Evolutionary conservation across 2,797 vertebrate species (phyloP).

Genomic region (Enteromius anoplus): DNA sequence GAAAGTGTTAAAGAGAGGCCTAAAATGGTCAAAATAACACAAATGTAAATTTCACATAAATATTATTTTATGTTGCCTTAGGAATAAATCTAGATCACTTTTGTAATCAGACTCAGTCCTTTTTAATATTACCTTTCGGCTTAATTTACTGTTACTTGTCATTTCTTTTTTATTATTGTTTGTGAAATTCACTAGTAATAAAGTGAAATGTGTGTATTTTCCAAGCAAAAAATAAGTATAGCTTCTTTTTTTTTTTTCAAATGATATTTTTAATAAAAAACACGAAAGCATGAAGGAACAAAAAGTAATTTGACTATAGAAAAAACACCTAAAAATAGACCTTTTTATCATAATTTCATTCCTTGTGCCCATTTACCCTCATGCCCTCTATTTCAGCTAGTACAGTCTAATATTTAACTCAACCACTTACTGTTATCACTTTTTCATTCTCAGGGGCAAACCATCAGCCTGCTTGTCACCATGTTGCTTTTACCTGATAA

Average conservation of each 20-base stretch:
- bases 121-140: background rate
- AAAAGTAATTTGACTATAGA: background rate
- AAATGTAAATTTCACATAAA: background rate
- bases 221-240: background rate
- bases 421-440: conserved; percentile 44
- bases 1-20: background rate
- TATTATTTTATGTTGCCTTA: background rate
- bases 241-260: background rate
- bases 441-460: conserved; percentile 44
- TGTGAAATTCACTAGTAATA: background rate
- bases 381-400: conserved; percentile 43
- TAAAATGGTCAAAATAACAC: background rate
- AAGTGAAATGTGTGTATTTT: background rate
- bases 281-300: background rate
- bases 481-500: conserved; percentile 50
- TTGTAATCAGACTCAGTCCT: background rate
- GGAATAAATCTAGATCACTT: background rate
- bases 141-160: background rate
- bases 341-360: background rate
- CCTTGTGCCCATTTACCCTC: background rate
- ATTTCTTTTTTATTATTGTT: background rate
- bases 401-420: conserved; percentile 46
- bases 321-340: background rate
- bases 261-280: background rate
- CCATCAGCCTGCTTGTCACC: conserved; percentile 41